phyloP scores from a whole-genome alignment of 2,888 invertebrate species.

The Aricia artaxerxes region DNA sequence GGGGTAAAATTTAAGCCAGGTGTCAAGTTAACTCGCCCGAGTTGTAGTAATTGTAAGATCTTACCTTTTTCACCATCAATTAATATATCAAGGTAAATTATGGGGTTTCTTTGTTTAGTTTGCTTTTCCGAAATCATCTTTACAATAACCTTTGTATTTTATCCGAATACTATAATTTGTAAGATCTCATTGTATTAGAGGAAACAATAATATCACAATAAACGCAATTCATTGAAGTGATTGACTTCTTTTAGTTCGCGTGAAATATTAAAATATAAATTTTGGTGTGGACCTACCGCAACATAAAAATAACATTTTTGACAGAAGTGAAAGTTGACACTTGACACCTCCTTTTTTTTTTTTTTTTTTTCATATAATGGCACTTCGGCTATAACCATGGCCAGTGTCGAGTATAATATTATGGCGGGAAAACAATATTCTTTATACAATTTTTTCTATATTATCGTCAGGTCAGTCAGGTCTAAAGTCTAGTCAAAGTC shows the following conservation, averaged over 20 bases:
- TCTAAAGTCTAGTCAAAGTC: too few species aligned
- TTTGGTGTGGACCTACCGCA: slow-evolving; percentile 11
- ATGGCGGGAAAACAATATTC: too few species aligned
- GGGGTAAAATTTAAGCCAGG: too few species aligned
- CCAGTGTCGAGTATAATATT: too few species aligned
- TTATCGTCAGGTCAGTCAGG: too few species aligned
- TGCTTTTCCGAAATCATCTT: slow-evolving; percentile 44
- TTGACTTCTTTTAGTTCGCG: background rate
- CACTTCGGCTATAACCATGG: too few species aligned
- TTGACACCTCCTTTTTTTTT: too few species aligned
- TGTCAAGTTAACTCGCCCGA: too few species aligned
- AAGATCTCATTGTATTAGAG: background rate
- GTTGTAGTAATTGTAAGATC: slow-evolving; percentile 37
- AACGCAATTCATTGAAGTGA: slow-evolving; percentile 1
- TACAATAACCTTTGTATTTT: slow-evolving; percentile 34
- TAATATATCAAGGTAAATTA: slow-evolving; percentile 86
- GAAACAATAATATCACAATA: background rate
- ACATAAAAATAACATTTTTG: slow-evolving; percentile 1
- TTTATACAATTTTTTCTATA: too few species aligned
- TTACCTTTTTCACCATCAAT: slow-evolving; percentile 85
- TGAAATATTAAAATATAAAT: background rate
- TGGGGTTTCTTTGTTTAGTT: slow-evolving; percentile 77
- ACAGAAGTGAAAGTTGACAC: background rate
- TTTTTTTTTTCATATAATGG: too few species aligned
- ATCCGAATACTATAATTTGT: slow-evolving; percentile 34